phyloP scores from a whole-genome alignment of 1,140 invertebrate species.

The Drosophila pallidifrons region DNA sequence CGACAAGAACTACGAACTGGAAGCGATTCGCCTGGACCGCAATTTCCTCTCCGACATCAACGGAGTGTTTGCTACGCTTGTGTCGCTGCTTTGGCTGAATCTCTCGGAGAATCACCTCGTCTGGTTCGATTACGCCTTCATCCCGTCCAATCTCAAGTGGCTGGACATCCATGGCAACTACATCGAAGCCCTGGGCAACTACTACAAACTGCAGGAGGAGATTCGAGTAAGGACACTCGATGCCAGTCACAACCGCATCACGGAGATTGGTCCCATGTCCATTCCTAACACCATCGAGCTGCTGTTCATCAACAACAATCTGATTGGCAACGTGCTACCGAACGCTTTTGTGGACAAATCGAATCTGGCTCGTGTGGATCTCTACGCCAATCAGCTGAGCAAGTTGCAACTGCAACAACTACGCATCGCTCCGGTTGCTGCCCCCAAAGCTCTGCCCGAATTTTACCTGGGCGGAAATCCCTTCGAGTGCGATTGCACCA shows the following conservation, averaged over 20 bases:
- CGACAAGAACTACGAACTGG: conserved; percentile 91
- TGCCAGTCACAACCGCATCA: conserved; percentile 94
- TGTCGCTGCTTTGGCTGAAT: conserved; percentile 93
- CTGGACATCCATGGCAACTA: conserved; percentile 95
- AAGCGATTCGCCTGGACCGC: conserved; percentile 93
- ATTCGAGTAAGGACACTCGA: conserved; percentile 93
- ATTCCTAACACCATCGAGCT: conserved; percentile 96
- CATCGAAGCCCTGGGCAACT: conserved; percentile 93
- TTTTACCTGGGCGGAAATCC: conserved; percentile 96
- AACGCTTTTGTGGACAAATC: conserved; percentile 94
- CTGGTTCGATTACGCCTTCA: conserved; percentile 96
- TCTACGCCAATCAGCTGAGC: conserved; percentile 94
- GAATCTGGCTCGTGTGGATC: conserved; percentile 93
- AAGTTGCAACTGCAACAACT: conserved; percentile 93
- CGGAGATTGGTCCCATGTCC: conserved; percentile 91
- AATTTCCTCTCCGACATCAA: conserved; percentile 95
- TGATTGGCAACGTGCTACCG: conserved; percentile 90
- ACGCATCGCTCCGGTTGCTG: conserved; percentile 89
- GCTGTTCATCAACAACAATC: conserved; percentile 95
- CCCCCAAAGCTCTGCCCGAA: conserved; percentile 90
- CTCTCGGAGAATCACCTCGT: conserved; percentile 96
- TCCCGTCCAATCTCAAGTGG: conserved; percentile 95
- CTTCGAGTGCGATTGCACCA: conserved; percentile 95
- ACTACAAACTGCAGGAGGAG: conserved; percentile 93
- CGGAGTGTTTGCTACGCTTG: conserved; percentile 92